Percentiles rank a stretch among this genome's conserved stretches.
Evolutionary conservation across 2,113 vertebrate species (phyloP).

Genomic region (Burhinus oedicnemus): DNA sequence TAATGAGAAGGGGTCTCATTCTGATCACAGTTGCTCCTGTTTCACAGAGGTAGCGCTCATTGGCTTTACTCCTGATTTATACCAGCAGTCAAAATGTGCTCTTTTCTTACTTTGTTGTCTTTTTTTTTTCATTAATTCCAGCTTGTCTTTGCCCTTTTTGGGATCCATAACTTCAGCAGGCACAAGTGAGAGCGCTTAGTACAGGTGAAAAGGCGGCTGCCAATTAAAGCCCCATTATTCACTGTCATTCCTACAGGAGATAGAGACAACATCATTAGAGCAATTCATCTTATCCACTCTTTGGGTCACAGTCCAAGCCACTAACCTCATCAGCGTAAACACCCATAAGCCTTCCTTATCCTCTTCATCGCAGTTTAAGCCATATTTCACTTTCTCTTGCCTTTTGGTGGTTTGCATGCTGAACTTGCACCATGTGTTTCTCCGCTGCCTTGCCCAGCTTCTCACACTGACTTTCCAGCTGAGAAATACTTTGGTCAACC

Average conservation of each 20-base stretch:
- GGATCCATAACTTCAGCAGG: not conserved
- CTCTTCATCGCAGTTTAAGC: slow-evolving; percentile 1
- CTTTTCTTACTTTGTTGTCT: not conserved
- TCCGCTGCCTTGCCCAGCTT: not conserved
- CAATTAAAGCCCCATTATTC: slow-evolving; percentile 64
- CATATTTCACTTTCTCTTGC: slow-evolving; percentile 32
- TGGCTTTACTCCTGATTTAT: slow-evolving; percentile 27
- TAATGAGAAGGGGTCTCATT: not conserved
- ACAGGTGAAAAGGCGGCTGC: slow-evolving; percentile 37
- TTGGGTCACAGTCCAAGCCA: slow-evolving; percentile 50
- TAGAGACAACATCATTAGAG: not conserved
- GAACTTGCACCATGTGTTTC: not conserved
- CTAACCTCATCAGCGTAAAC: slow-evolving; percentile 60
- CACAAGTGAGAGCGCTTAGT: not conserved
- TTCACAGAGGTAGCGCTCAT: not conserved
- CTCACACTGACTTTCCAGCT: not conserved
- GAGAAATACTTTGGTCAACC: not conserved
- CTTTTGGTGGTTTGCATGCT: not conserved
- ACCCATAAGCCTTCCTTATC: slow-evolving; percentile 60
- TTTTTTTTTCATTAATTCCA: not conserved
- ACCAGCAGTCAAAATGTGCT: not conserved
- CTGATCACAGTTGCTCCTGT: not conserved
- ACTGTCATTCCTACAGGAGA: slow-evolving; percentile 35
- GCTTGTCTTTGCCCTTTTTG: not conserved
- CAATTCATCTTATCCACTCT: slow-evolving; percentile 52